These are phyloP conservation scores for Beaufortia kweichowensis DNA, from an alignment of 2,113 vertebrate genomes.

Conservation along the genomic window DNA sequence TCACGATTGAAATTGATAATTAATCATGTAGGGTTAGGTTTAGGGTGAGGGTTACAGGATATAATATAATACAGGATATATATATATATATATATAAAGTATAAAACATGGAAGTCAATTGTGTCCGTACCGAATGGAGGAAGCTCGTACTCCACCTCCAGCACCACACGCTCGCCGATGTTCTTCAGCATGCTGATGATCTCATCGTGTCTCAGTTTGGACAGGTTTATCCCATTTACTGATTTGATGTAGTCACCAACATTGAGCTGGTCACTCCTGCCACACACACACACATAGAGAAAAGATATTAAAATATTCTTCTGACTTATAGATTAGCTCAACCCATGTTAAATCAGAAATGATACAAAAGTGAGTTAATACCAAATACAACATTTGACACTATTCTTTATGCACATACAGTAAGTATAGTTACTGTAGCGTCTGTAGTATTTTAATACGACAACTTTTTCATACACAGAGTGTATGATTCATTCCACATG, in stretches of 20 bases:
- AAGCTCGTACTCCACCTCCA: constrained; percentile 96
- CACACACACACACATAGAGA: neutral
- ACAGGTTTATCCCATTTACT: constrained; percentile 93
- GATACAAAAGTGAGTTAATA: no score
- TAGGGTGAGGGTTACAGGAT: no score
- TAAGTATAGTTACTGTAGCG: no score
- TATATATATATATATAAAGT: no score
- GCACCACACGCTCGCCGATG: constrained; percentile 92
- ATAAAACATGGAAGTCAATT: no score
- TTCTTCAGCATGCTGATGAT: constrained; percentile 96
- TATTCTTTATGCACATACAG: neutral
- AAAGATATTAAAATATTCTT: neutral
- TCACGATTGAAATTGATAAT: no score
- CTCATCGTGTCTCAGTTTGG: constrained; percentile 91
- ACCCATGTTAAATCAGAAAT: neutral
- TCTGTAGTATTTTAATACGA: no score
- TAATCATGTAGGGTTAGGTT: no score
- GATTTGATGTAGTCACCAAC: constrained; percentile 96
- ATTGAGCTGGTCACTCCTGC: constrained; percentile 93
- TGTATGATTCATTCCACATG: no score
- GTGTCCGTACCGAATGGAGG: constrained; percentile 81
- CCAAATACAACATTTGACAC: no score
- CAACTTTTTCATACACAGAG: no score
- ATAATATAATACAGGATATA: no score
- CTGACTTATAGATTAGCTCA: neutral